Evolutionary conservation across 2,797 vertebrate species (phyloP), one percentile per base, ranked within the genome.

Genomic region (Anguilla obscura): DNA sequence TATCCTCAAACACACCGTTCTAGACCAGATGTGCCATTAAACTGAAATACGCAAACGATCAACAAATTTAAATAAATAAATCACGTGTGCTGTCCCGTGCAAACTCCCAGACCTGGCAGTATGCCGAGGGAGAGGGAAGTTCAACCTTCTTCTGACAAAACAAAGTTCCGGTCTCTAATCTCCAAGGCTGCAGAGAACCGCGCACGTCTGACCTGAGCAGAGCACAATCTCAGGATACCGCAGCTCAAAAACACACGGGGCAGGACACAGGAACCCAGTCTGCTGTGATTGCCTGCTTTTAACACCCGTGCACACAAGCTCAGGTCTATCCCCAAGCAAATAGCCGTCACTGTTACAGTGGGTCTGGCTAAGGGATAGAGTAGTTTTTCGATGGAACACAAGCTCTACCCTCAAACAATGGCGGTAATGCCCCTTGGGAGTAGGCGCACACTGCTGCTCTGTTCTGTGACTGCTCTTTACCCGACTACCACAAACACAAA

Each of bases 91-190:
- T 8, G 18, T 10, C 7, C 21, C 45, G 9, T 50, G 79, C 45
- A 50, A n/a, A 50, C 21, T 50, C 18, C 79, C 40, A 82, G 40
- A 50, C 18, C 45, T 82, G 21, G 79, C 45, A 48, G 6, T 50
- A 27, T n/a, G 79, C 40, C 79, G 8, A 82, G 45, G 40, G 89
- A 45, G 92, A 86, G 90, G 92, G 91, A 93, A 93, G 92, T 89
- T 60, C 89, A 63, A 89, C 83, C 88, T 90, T 91, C 86, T 85
- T 87, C 86, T 92, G 89, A 91, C 87, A 93, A 94, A 94, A 91
- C 91, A 92, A 90, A 93, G 91, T 91, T 90, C 89, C 91, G 87
- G 30, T 40, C 45, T 82, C 79, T 50, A 82, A 82, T 82, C 79
- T 50, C 79, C 45, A 45, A n/a, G 79, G 18, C 50, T 18, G 24